Evolutionary conservation across 2,797 vertebrate genomes (phyloP), one percentile per base, ranked within the genome.

Genomic region (Siniperca undulata): DNA sequence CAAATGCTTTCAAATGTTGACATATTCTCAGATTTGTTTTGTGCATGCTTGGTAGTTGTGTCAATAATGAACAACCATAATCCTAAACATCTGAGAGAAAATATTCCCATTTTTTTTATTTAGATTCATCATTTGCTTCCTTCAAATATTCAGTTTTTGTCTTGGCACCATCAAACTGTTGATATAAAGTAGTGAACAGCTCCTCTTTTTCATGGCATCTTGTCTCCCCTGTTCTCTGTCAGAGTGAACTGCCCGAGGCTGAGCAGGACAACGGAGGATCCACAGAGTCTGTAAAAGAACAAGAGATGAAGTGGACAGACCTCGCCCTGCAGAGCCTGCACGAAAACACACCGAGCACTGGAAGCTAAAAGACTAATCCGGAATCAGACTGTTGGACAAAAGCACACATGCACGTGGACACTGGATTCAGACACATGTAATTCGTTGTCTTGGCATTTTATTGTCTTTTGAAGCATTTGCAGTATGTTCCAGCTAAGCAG

Each of bases 261-360:
- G 99, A 99, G 81, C 99, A 99, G 91, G 98, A 99, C 94, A 99
- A 98, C 0, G 97, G 98, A 0, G 98, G 98, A 85, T 96, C 97
- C 55, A 99, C 97, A 0, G 99, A 99, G 87, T 99, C 98, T 0
- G 97, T 99, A 75, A 99, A 99, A 83, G 98, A 99, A 72, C 99
- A 99, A 89, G 99, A 99, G 93, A 99, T 99, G 99, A 99, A 99
- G 94, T 99, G 98, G 99, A 97, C 97, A 1, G 98, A 99, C 91
- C 90, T 99, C 65, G 97, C 98, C 58, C 93, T 99, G 58, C 98
- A 99, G 86, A 98, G 97, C 87, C 96, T 99, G 67, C 97, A 99
- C 16, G 98, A 99, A 93, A 99, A 99, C 0, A 96, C 97, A 3
- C 98, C 98, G 0, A 96, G 94, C 69, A 90, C 95, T 0, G 97